These are phyloP conservation scores for Psittacus erithacus DNA, from an alignment of 2,113 vertebrate species.

Conservation along the genomic window DNA sequence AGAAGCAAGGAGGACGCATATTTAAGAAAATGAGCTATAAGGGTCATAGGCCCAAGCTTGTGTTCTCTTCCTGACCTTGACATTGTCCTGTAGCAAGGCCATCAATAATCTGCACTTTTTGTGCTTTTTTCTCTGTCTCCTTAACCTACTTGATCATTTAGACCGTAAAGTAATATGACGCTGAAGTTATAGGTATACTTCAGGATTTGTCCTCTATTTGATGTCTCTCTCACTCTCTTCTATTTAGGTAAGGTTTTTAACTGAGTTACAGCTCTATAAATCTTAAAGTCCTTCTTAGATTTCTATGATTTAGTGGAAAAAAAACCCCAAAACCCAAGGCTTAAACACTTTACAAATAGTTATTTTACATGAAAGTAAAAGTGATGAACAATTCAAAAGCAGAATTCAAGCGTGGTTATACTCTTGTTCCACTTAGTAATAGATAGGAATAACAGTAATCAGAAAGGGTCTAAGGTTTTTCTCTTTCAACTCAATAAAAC, in stretches of 20 bases:
- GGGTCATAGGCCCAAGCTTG: background rate
- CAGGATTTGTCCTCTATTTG: background rate
- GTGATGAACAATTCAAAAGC: background rate
- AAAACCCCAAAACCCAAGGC: background rate
- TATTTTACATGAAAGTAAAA: background rate
- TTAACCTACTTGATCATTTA: background rate
- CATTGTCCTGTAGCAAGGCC: background rate
- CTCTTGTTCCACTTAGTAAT: background rate
- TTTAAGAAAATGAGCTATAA: background rate
- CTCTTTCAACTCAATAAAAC: background rate
- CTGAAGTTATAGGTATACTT: background rate
- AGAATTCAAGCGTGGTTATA: background rate
- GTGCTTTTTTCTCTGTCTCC: background rate
- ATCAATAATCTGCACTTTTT: background rate
- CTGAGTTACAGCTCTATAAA: background rate
- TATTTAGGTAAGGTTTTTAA: background rate
- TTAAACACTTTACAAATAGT: background rate
- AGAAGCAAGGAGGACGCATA: background rate
- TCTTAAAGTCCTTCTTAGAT: background rate
- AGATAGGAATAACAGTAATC: background rate
- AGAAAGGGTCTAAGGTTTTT: background rate
- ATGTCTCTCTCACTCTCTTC: background rate
- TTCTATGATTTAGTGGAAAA: background rate
- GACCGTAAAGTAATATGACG: rapidly evolving
- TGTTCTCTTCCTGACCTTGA: background rate